phyloP scores from a whole-genome alignment of 2,113 vertebrate species.

The Rhinolophus sinicus region DNA sequence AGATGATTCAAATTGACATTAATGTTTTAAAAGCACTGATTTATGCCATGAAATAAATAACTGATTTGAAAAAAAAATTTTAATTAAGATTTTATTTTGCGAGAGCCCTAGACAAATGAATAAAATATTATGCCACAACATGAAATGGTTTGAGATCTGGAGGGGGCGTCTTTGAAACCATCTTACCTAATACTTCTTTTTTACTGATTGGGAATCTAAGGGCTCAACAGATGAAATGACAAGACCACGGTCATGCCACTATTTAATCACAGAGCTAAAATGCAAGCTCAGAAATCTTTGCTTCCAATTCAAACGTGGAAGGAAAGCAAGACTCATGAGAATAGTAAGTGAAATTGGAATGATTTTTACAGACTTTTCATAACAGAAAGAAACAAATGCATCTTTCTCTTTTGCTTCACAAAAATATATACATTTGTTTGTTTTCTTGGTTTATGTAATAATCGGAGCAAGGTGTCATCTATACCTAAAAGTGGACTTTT shows the following conservation, averaged over 20 bases:
- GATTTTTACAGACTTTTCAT: background rate
- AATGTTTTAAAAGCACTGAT: background rate
- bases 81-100: conserved; percentile 22
- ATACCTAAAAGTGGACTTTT: background rate
- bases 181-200: background rate
- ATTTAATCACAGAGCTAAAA: background rate
- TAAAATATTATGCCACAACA: background rate
- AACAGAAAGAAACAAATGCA: background rate
- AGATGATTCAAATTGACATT: background rate
- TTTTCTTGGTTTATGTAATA: background rate
- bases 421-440: background rate
- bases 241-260: background rate
- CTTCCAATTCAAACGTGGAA: background rate
- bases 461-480: background rate
- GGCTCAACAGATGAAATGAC: background rate
- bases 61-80: background rate
- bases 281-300: background rate
- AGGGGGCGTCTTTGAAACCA: background rate
- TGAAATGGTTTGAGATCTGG: background rate
- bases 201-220: background rate
- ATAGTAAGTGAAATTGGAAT: background rate
- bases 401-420: background rate
- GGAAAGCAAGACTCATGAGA: background rate
- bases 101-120: background rate
- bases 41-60: background rate